A percentile compares a stretch with the other conserved stretches of the same genome.
phyloP scores from a whole-genome alignment of 2,888 invertebrate genomes.

The Temnothorax ravouxi region DNA sequence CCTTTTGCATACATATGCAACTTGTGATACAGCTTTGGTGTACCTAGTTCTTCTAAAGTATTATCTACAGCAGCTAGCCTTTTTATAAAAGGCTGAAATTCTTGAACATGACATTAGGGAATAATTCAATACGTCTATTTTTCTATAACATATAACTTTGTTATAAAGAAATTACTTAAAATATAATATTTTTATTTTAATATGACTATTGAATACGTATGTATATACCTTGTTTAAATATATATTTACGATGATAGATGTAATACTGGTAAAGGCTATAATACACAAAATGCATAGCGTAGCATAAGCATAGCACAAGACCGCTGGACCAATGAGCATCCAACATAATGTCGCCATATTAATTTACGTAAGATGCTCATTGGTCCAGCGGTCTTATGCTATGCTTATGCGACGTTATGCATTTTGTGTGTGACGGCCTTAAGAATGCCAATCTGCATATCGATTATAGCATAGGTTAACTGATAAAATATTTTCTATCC shows the following conservation, averaged over 20 bases:
- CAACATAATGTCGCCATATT: too few relatives aligned
- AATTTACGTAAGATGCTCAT: too few relatives aligned
- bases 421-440: too few relatives aligned
- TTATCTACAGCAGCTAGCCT: slow-evolving; percentile 14
- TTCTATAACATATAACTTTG: neutral
- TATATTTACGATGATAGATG: neutral
- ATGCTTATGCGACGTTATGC: too few relatives aligned
- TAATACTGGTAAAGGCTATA: neutral
- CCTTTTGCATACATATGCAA: neutral
- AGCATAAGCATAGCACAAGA: too few relatives aligned
- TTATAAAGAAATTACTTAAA: neutral
- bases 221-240: slow-evolving; percentile 21
- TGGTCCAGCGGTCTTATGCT: too few relatives aligned
- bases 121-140: neutral
- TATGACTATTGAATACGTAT: neutral
- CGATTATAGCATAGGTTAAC: neutral
- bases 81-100: neutral
- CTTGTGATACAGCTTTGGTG: neutral
- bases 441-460: neutral
- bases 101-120: neutral
- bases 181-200: neutral
- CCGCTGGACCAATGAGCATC: too few relatives aligned
- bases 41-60: slow-evolving; percentile 18
- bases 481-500: neutral
- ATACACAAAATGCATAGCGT: too few relatives aligned